Percentiles rank a stretch among this genome's conserved stretches.
phyloP scores from a whole-genome alignment of 2,113 vertebrate species.

The Rhipidura dahli region DNA sequence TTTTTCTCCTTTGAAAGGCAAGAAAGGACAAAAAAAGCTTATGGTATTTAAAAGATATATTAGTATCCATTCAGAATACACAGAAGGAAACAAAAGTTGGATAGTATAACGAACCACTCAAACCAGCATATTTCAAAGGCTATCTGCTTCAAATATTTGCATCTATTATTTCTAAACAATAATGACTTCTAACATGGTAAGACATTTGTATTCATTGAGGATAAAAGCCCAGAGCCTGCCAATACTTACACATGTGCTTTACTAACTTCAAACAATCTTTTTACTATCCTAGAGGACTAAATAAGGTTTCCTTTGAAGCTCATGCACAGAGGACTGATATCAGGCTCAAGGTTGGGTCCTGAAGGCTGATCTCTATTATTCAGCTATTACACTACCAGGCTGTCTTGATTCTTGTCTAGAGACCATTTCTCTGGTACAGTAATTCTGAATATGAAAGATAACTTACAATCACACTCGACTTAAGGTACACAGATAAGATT shows the following conservation, averaged over 20 bases:
- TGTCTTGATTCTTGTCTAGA: slow-evolving; percentile 25
- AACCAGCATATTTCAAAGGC: slow-evolving; percentile 20
- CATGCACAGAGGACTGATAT: slow-evolving; percentile 14
- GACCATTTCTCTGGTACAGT: neutral
- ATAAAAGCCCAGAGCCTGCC: slow-evolving; percentile 44
- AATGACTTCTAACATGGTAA: slow-evolving; percentile 25
- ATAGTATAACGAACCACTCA: neutral
- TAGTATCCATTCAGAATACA: slow-evolving; percentile 10
- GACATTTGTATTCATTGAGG: slow-evolving; percentile 47
- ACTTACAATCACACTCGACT: neutral
- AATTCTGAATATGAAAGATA: slow-evolving; percentile 46
- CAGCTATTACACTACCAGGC: slow-evolving; percentile 3
- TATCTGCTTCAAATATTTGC: slow-evolving; percentile 32
- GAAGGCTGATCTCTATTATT: slow-evolving; percentile 37
- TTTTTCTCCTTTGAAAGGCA: neutral
- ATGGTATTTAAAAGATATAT: neutral
- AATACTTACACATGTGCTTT: slow-evolving; percentile 34
- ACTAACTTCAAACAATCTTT: slow-evolving; percentile 52
- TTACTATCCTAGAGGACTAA: slow-evolving; percentile 47
- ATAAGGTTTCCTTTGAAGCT: slow-evolving; percentile 50
- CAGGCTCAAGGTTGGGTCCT: slow-evolving; percentile 27
- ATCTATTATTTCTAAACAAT: slow-evolving; percentile 51
- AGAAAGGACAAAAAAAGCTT: neutral
- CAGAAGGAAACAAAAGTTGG: slow-evolving; percentile 18
- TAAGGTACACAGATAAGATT: slow-evolving; percentile 14